These are phyloP conservation scores for Epizoanthus scotinus DNA, from an alignment of 92 coral and sea anemone species.

Conservation along the genomic window DNA sequence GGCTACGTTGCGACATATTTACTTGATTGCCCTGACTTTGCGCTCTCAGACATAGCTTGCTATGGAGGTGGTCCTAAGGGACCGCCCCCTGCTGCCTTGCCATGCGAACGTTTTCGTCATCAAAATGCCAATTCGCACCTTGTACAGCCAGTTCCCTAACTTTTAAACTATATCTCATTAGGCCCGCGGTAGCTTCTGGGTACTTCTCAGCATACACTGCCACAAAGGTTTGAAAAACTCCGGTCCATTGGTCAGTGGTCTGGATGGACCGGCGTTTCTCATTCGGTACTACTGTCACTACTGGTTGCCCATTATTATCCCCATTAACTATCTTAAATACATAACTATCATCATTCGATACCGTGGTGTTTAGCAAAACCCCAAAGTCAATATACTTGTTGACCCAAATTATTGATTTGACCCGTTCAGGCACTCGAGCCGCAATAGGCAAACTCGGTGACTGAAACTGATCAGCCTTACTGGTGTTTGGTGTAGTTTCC, in stretches of 20 bases:
- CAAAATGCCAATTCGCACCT: slow-evolving; percentile 4
- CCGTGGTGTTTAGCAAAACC: not conserved
- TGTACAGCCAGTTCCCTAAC: not conserved
- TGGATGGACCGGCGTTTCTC: not conserved
- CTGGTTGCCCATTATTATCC: slow-evolving; percentile 2
- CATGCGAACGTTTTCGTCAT: slow-evolving; percentile 5
- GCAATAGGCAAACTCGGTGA: not conserved
- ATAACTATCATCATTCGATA: slow-evolving; percentile 1
- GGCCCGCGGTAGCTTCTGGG: not conserved
- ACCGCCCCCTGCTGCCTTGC: not conserved
- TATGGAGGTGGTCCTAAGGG: too few species aligned
- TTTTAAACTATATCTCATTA: slow-evolving; percentile 7
- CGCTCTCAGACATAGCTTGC: too few species aligned
- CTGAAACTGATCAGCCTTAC: not conserved
- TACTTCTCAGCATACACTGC: slow-evolving; percentile 1
- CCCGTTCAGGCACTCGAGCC: not conserved
- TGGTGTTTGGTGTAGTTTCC: not conserved
- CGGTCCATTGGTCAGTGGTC: slow-evolving; percentile 11
- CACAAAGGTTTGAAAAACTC: not conserved
- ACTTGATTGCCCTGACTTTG: too few species aligned
- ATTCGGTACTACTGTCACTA: not conserved
- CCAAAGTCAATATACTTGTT: slow-evolving; percentile 7
- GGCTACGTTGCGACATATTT: too few species aligned
- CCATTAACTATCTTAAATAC: not conserved
- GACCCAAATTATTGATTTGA: not conserved